Base-by-base conservation (phyloP, 1,140 invertebrate species). In the Drosophila carrolli region DNA sequence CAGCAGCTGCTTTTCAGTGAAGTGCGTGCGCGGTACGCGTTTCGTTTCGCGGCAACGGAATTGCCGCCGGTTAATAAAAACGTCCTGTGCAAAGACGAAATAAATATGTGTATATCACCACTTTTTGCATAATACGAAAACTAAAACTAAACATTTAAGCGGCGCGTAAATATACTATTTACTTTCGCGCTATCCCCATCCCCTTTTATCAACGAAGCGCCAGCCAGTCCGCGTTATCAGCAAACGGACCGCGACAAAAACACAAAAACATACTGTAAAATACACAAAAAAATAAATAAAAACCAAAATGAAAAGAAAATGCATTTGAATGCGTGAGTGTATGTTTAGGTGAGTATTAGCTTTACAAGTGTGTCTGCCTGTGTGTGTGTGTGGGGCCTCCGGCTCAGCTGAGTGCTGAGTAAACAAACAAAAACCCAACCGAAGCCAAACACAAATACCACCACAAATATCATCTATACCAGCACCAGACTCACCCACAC, bases 81-180 rank as follows among this genome's bases (percentile, higher is more conserved):
- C 61, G 37, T 23, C 14, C 44, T 63, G 44, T 51, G 65, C 50
- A 60, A 62, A 29, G 70, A 19, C 44, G 51, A 60, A 62, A 41
- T 29, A 13, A 11, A 48, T 43, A 46, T 37, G 65, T 67, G 19
- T 29, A 16, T 16, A 47, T 37, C 10, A 13, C 46, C 47, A 14
- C 61, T 58, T 90, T 90, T 90, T 90, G 88, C 86, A 90, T 90
- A 90, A 86, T 85, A 63, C 73, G 11, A 46, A 57, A 51, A 23
- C 55, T 56, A 73, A 75, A 85, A 47, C 19, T 32, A 51, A 74
- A 32, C 62, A 58, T 40, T 60, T 35, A 32, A 56, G 55, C 58
- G 55, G 27, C 55, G 54, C 60, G 60, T 43, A 62, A 62, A 62
- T 62, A 60, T 62, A 57, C 60, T 43, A 62, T 35, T 62, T 62